Conservation (phyloP, 35 echinoderm and acorn worm species). For the Acanthaster planci region DNA sequence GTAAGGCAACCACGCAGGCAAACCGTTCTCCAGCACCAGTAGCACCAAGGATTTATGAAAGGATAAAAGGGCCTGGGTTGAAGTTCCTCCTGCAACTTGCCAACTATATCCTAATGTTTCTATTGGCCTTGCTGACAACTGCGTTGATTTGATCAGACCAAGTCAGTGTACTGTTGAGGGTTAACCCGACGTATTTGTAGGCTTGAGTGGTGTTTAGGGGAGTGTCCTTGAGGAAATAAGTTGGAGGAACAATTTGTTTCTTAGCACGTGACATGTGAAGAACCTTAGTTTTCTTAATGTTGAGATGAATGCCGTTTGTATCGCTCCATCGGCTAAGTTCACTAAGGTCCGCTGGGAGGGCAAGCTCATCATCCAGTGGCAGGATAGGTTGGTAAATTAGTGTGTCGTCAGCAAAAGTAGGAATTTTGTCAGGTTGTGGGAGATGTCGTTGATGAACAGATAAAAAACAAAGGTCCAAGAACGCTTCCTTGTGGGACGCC, state of each 20-base stretch:
- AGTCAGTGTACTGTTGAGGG: not conserved
- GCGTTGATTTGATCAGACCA: not conserved
- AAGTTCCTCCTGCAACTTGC: not conserved
- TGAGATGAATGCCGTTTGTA: too few relatives aligned
- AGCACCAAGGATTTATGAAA: not conserved
- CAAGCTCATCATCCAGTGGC: not conserved
- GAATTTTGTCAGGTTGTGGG: not conserved
- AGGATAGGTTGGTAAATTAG: conserved; percentile 32
- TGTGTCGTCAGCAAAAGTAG: conserved; percentile 51
- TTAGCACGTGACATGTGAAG: not conserved
- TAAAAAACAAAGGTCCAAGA: not conserved
- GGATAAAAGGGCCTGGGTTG: not conserved
- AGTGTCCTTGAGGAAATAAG: not conserved
- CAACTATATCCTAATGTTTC: not conserved
- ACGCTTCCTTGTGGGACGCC: conserved; percentile 73
- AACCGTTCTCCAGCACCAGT: not conserved
- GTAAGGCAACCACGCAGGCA: not conserved
- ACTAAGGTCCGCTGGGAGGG: not conserved
- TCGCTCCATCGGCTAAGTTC: too few relatives aligned
- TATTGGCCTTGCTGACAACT: not conserved
- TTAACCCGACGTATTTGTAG: not conserved
- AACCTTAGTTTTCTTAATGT: too few relatives aligned
- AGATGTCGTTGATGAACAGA: conserved; percentile 55
- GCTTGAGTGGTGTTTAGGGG: not conserved
- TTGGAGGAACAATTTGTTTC: not conserved